Evolutionary conservation across 2,113 vertebrate genomes (phyloP).

Genomic region (Perca schrenkii): DNA sequence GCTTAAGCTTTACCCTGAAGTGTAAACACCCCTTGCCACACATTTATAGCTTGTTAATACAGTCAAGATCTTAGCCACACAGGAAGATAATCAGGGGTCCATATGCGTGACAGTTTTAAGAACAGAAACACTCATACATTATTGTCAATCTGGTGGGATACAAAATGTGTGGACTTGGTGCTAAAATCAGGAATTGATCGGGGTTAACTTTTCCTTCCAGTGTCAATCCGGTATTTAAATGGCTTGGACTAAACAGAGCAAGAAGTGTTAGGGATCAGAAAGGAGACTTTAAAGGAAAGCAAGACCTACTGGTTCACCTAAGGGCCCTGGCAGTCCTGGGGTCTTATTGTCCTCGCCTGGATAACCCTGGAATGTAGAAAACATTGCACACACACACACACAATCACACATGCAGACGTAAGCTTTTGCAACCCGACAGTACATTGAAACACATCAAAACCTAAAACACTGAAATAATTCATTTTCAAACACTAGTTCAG

Average conservation of each 20-base stretch:
- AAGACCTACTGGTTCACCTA: slow-evolving; percentile 99
- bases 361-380: slow-evolving; percentile 88
- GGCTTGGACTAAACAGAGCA: slow-evolving; percentile 24
- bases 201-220: slow-evolving; percentile 35
- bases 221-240: slow-evolving; percentile 33
- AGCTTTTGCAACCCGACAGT: not conserved
- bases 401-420: slow-evolving; percentile 33
- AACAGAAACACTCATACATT: slow-evolving; percentile 23
- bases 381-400: slow-evolving; percentile 15
- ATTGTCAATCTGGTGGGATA: not conserved
- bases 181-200: slow-evolving; percentile 14
- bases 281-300: slow-evolving; percentile 86
- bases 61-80: slow-evolving; percentile 11
- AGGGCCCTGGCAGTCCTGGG: slow-evolving; percentile 92
- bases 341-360: slow-evolving; percentile 92
- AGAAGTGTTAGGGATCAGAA: slow-evolving; percentile 41
- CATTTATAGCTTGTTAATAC: not conserved
- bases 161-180: not conserved
- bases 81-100: not conserved
- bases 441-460: not conserved
- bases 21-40: not conserved
- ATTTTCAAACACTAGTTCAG: not conserved
- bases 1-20: not conserved
- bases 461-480: not conserved
- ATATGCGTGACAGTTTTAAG: slow-evolving; percentile 10